Evolutionary conservation across 1,140 invertebrate genomes (phyloP), one percentile per base, ranked within the genome.

Genomic region (Teleopsis dalmanni): DNA sequence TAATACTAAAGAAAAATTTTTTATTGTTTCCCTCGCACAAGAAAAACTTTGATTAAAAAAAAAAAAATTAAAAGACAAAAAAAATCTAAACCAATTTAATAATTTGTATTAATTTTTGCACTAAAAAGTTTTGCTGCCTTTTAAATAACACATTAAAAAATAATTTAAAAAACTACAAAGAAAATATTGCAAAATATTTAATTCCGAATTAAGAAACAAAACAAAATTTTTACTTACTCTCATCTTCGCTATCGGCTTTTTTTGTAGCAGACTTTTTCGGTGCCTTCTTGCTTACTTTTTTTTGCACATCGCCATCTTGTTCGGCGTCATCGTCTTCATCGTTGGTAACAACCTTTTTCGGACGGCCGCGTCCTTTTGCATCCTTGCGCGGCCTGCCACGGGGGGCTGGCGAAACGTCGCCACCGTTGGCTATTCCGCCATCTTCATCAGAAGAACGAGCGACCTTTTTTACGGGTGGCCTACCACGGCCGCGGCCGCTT

Each of bases 311-410:
- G 9, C 7, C 41, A 4, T 51, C 57, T n/a, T 57, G 57, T 13
- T 58, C 47, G 4, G 53, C 55, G 4, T 37, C 44, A n/a, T 52
- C 52, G 7, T 3, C 25, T 1, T 41, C 48, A 26, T 48, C 59
- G 8, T 35, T 45, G 22, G 33, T 29, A 26, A 45, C 33, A 35
- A 18, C 21, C 23, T 51, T 51, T 27, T 52, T 52, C 16, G 64
- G 64, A 3, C 64, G 64, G 2, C 64, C 64, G 16, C 64, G 55
- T 22, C 61, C 63, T 53, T 62, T 66, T 8, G 21, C 41, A 41
- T 21, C 18, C 22, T 13, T n/a, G 21, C 2, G n/a, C 40, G 22
- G 41, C n/a, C 22, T 43, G n/a, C 31, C 31, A 18, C 7, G 14
- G 31, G 44, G 5, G 22, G 31, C 3, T 33, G 22, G 22, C 34